A percentile compares a stretch with the other conserved stretches of the same genome.
Evolutionary conservation across 2,888 invertebrate genomes (phyloP).

Genomic region (Pherbina coryleti): DNA sequence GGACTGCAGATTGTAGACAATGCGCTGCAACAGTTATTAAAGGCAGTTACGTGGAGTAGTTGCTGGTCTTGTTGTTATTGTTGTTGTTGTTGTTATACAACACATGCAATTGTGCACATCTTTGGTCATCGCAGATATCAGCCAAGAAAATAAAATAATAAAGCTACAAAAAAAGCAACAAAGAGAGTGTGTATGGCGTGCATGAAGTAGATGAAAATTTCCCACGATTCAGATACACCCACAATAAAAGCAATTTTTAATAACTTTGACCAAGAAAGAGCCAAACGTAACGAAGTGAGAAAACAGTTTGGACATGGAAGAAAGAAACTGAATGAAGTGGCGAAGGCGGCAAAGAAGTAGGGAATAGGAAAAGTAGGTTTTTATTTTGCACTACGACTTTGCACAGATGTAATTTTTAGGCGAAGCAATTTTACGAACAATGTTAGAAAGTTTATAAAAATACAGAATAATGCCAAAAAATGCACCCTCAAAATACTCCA

Average conservation of each 20-base stretch:
- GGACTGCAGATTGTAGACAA: constrained; percentile 27
- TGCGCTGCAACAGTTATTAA: constrained; percentile 33
- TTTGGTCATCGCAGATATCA: constrained; percentile 21
- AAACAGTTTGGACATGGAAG: neutral
- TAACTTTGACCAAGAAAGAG: constrained; percentile 17
- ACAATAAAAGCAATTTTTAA: constrained; percentile 35
- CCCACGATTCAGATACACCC: constrained; percentile 39
- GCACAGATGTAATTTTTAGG: neutral
- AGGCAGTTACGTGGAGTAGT: constrained; percentile 22
- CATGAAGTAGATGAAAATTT: constrained; percentile 21
- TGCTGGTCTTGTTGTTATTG: constrained; percentile 20
- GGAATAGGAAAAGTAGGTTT: neutral
- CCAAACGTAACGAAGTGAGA: neutral
- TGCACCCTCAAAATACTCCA: too few species aligned
- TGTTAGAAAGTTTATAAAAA: too few species aligned
- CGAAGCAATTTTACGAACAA: too few species aligned
- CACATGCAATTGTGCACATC: constrained; percentile 30
- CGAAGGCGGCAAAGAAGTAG: neutral
- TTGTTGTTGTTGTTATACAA: neutral
- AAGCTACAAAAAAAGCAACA: neutral
- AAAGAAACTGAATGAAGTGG: neutral
- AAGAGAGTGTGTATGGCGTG: constrained; percentile 5
- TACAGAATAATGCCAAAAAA: too few species aligned
- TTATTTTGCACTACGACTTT: neutral
- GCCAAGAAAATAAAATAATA: neutral